A percentile compares a stretch with the other conserved stretches of the same genome.
These are phyloP conservation scores for Chrysoperla carnea DNA, from an alignment of 1,140 invertebrate genomes.

Conservation along the genomic window DNA sequence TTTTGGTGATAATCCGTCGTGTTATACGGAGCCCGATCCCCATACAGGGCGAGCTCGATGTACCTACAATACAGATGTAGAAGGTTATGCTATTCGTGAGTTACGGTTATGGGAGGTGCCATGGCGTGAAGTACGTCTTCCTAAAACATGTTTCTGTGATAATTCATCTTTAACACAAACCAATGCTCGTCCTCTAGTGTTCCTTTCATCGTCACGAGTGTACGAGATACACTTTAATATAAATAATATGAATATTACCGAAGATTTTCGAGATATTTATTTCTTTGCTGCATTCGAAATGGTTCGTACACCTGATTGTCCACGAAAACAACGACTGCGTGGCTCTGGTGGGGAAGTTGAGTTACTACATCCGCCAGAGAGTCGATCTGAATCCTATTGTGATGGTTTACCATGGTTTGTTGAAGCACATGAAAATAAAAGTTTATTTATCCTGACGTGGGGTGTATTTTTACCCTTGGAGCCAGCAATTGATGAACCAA, in stretches of 20 bases:
- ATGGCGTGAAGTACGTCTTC: conserved; percentile 40
- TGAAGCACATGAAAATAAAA: conserved; percentile 51
- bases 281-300: conserved; percentile 51
- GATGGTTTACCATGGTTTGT: conserved; percentile 56
- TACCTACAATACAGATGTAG: conserved; percentile 4
- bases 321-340: conserved; percentile 38
- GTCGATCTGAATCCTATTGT: conserved; percentile 43
- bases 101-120: conserved; percentile 42
- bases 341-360: conserved; percentile 41
- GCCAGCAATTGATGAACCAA: conserved; percentile 31
- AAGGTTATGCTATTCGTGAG: conserved; percentile 11
- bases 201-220: conserved; percentile 39
- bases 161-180: conserved; percentile 32
- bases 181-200: conserved; percentile 35
- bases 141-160: conserved; percentile 49
- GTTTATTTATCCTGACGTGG: conserved; percentile 57
- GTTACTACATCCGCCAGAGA: conserved; percentile 36
- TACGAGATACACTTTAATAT: conserved; percentile 43
- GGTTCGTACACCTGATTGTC: conserved; percentile 40
- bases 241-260: conserved; percentile 40
- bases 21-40: conserved; percentile 47
- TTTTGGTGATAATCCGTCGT: conserved; percentile 42
- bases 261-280: conserved; percentile 48
- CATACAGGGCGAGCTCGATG: conserved; percentile 42
- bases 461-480: conserved; percentile 34